Evolutionary conservation across 2,888 invertebrate genomes (phyloP).

Genomic region (Neoitamus cyanurus): DNA sequence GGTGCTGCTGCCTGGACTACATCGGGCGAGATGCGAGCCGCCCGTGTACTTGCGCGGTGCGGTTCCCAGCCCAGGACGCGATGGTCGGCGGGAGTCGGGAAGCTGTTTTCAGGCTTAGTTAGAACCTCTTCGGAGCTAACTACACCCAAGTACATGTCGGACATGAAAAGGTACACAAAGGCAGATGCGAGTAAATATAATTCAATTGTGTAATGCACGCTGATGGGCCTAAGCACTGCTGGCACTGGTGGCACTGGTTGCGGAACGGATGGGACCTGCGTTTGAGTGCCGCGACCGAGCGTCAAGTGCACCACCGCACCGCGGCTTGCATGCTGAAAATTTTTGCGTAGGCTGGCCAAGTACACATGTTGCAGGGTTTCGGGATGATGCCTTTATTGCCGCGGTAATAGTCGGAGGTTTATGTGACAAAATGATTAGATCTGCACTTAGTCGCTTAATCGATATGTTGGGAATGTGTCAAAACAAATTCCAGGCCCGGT

Average conservation of each 20-base stretch:
- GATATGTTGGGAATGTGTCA: slow-evolving; percentile 30
- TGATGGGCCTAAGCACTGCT: slow-evolving; percentile 39
- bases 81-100: not conserved
- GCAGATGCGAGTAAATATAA: slow-evolving; percentile 48
- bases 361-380: slow-evolving; percentile 47
- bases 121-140: slow-evolving; percentile 27
- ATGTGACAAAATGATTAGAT: slow-evolving; percentile 48
- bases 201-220: slow-evolving; percentile 44
- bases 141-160: slow-evolving; percentile 47
- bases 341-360: slow-evolving; percentile 49
- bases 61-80: not conserved
- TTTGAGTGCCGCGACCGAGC: not conserved
- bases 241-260: not conserved
- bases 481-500: not conserved
- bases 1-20: slow-evolving; percentile 25
- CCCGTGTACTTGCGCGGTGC: not conserved
- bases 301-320: slow-evolving; percentile 35
- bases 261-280: not conserved
- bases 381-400: slow-evolving; percentile 48
- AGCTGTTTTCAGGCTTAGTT: slow-evolving; percentile 23
- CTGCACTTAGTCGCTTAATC: slow-evolving; percentile 20
- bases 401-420: slow-evolving; percentile 35
- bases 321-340: slow-evolving; percentile 26
- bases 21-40: slow-evolving; percentile 7
- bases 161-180: slow-evolving; percentile 49